Base-by-base conservation (phyloP, 2,113 vertebrate genomes). In the Erpornis zantholeuca region DNA sequence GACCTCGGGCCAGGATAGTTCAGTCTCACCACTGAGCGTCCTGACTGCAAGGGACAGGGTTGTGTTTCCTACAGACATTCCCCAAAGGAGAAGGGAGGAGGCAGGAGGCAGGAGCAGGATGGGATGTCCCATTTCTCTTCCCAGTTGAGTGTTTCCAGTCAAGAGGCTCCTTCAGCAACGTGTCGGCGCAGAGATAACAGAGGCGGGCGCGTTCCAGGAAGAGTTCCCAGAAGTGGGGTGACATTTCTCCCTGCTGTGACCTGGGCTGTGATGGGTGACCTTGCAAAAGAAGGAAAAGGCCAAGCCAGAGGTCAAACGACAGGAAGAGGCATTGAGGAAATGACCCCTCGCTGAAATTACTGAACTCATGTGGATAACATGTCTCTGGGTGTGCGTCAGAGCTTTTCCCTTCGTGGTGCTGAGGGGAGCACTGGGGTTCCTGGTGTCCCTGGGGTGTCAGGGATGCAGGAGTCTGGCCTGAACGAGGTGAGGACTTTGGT, bases 241-340 rank as follows among this genome's bases (percentile, higher is more conserved):
- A 16, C 8, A 8, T 71, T 94, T 94, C 77, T 88, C 38, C 5
- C n/a, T 35, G 38, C 4, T 40, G 76, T 63, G 90, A 88, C 92
- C 88, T 36, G 56, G 60, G 29, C n/a, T 72, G 65, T 72, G 65
- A 60, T 5, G 10, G 33, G 19, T 57, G 20, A 45, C 70, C 60
- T 90, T 65, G 80, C 57, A 61, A 59, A 81, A 91, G 87, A 57
- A 92, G 85, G 79, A 80, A 68, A 54, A 82, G 38, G 54, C 6
- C 2, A 70, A 79, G 59, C 29, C 76, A 92, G 65, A 52, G 86
- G 90, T 96, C 90, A 96, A 92, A 76, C 29, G 69, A 86, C 96
- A 94, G 94, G 95, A 97, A 95, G 19, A 77, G 78, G 29, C 82
- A 44, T 16, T 91, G 83, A 95, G 86, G 95, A 96, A 96, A 94